These are phyloP conservation scores for Ceratothoa steindachneri DNA, from an alignment of 2,888 invertebrate genomes.

Conservation along the genomic window DNA sequence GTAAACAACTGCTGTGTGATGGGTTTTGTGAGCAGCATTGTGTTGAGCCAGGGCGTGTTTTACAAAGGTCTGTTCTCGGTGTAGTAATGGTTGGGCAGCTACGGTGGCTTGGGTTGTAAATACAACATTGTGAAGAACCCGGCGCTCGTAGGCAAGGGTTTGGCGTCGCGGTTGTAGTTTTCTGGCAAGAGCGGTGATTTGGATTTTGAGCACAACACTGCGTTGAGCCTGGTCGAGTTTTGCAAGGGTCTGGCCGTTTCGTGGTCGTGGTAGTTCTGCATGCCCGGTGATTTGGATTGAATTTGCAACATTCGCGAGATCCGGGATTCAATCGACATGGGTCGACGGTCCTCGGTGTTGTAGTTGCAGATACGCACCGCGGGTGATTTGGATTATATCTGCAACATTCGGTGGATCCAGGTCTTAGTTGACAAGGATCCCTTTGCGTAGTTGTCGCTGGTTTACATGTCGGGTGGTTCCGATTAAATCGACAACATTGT, in stretches of 20 bases:
- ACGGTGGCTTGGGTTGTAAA: conserved; percentile 17
- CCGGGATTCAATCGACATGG: conserved; percentile 19
- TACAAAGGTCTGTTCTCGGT: too few relatives aligned
- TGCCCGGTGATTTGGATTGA: conserved; percentile 18
- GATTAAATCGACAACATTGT: conserved; percentile 19
- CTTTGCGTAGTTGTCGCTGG: conserved; percentile 9
- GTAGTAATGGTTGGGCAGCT: conserved; percentile 16
- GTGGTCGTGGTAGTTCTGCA: conserved; percentile 5
- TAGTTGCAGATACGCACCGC: conserved; percentile 1
- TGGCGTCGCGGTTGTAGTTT: conserved; percentile 22
- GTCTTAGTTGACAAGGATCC: neutral
- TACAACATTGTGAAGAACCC: conserved; percentile 21
- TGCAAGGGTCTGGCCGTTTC: conserved; percentile 25
- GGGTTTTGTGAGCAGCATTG: too few relatives aligned
- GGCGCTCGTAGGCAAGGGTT: neutral
- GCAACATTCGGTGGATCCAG: neutral
- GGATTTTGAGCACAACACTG: conserved; percentile 26
- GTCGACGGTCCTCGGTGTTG: neutral
- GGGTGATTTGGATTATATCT: neutral
- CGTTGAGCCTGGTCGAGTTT: conserved; percentile 17
- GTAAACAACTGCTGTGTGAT: too few relatives aligned
- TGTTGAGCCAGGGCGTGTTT: too few relatives aligned
- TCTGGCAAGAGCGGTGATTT: conserved; percentile 18
- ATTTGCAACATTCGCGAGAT: conserved; percentile 19
- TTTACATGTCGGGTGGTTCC: conserved; percentile 13